Percentiles rank a stretch among this genome's conserved stretches.
Evolutionary conservation across 2,113 vertebrate species (phyloP).

Genomic region (Rattus norvegicus): GRCr8 NC_086019.1:179017001-179017500

Average conservation of each 20-base stretch:
- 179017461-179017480: neutral
- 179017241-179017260: neutral
- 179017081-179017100: neutral
- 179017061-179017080: neutral
- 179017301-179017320: neutral
- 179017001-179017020: neutral
- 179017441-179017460: neutral
- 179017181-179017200: neutral
- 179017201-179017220: neutral
- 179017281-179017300: neutral
- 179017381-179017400: slow-evolving; percentile 31
- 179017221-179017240: neutral
- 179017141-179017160: neutral
- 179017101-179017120: neutral
- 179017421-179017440: slow-evolving; percentile 19
- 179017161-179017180: neutral
- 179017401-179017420: neutral
- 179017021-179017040: slow-evolving; percentile 4
- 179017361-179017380: neutral
- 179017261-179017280: neutral
- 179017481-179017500: neutral
- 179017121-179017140: neutral
- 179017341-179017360: neutral
- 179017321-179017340: neutral
- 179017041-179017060: neutral